Conservation (phyloP, 2,797 vertebrate species). For the Scomberomorus guttatus region DNA sequence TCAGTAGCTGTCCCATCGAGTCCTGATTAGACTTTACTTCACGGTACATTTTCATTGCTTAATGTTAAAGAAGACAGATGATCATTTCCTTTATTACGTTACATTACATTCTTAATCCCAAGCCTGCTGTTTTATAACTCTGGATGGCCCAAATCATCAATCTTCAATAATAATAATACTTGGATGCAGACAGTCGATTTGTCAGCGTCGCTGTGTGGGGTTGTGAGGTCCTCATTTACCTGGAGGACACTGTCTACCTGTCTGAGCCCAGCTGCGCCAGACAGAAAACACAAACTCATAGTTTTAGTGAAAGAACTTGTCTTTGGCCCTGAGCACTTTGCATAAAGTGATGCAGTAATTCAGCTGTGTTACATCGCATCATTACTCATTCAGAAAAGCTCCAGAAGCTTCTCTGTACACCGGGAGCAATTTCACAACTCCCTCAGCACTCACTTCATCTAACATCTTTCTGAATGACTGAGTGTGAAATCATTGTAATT, state of each 20-base stretch:
- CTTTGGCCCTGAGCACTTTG: neutral
- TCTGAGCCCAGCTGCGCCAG: conserved; percentile 40
- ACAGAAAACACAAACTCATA: conserved; percentile 27
- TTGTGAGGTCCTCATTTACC: conserved; percentile 41
- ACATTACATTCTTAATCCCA: conserved; percentile 7
- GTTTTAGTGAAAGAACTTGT: conserved; percentile 5
- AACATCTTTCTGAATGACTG: no score
- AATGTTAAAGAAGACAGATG: conserved; percentile 36
- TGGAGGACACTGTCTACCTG: conserved; percentile 39
- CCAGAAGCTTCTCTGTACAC: neutral
- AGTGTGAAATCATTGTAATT: conserved; percentile 8
- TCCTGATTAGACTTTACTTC: conserved; percentile 20
- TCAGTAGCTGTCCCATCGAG: neutral
- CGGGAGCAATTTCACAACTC: neutral
- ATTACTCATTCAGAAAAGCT: conserved; percentile 17
- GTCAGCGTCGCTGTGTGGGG: conserved; percentile 43
- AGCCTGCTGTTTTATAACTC: conserved; percentile 33
- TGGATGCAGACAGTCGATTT: conserved; percentile 35
- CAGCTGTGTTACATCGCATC: neutral
- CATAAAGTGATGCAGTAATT: neutral
- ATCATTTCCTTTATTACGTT: conserved; percentile 27
- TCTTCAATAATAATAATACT: conserved; percentile 58
- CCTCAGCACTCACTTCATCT: neutral
- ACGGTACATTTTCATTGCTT: conserved; percentile 8
- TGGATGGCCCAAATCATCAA: neutral